A percentile compares a stretch with the other conserved stretches of the same genome.
Evolutionary conservation across 1,140 invertebrate genomes (phyloP).

Genomic region (Zeugodacus cucurbitae): DNA sequence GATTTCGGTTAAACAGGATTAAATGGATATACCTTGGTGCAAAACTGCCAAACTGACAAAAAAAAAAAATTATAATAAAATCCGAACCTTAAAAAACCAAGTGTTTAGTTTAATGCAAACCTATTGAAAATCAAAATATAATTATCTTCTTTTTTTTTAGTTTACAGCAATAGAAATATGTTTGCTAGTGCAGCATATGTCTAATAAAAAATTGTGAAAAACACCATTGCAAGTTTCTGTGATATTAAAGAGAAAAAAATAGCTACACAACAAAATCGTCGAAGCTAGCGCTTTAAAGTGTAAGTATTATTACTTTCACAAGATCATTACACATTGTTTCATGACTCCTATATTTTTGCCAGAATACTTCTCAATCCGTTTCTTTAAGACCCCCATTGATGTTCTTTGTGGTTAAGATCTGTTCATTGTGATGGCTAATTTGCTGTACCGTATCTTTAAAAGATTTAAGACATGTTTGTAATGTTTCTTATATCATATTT

Average conservation of each 20-base stretch:
- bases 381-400: no score
- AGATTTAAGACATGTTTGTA: no score
- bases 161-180: not conserved
- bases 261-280: not conserved
- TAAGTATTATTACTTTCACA: not conserved
- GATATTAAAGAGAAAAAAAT: not conserved
- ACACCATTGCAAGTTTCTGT: not conserved
- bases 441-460: no score
- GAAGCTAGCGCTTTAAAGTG: not conserved
- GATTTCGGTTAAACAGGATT: not conserved
- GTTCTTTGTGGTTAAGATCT: no score
- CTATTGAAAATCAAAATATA: not conserved
- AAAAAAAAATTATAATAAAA: no score
- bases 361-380: no score
- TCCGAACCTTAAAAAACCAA: not conserved
- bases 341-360: no score
- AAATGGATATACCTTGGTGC: not conserved
- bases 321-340: no score
- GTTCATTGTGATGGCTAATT: no score
- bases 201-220: not conserved
- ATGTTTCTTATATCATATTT: no score
- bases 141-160: not conserved
- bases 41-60: not conserved
- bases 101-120: not conserved
- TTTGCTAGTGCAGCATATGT: not conserved